These are phyloP conservation scores for Enchytraeus crypticus DNA, from an alignment of 2,888 invertebrate genomes.

Conservation along the genomic window DNA sequence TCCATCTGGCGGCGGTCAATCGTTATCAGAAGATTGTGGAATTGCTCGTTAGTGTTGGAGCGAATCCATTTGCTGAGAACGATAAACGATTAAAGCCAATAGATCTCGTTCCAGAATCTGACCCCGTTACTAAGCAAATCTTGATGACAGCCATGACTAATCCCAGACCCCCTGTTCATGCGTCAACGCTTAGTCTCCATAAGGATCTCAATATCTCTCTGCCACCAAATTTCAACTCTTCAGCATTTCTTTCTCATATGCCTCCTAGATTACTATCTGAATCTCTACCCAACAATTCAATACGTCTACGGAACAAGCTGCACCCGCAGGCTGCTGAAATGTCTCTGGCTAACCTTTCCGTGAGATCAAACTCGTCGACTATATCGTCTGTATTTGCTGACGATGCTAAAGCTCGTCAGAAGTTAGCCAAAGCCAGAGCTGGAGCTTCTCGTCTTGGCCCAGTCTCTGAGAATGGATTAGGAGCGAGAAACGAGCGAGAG, in stretches of 20 bases:
- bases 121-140: constrained; percentile 29
- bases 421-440: not conserved
- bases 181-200: constrained; percentile 16
- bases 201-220: constrained; percentile 13
- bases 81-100: constrained; percentile 26
- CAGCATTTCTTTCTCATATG: not conserved
- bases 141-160: constrained; percentile 27
- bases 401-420: constrained; percentile 3
- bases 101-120: constrained; percentile 26
- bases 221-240: not conserved
- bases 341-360: constrained; percentile 6
- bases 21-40: constrained; percentile 29
- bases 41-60: constrained; percentile 27
- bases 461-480: not conserved
- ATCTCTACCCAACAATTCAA: not conserved
- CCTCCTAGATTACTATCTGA: not conserved
- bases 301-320: not conserved
- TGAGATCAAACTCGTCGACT: constrained; percentile 1
- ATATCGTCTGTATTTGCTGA: constrained; percentile 12
- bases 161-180: constrained; percentile 15
- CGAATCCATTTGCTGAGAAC: constrained; percentile 30
- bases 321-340: not conserved
- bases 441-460: not conserved
- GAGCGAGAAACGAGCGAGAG: not conserved
- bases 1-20: constrained; percentile 29